Conservation (phyloP, 2,888 invertebrate species). For the Drosophila mercatorum region DNA sequence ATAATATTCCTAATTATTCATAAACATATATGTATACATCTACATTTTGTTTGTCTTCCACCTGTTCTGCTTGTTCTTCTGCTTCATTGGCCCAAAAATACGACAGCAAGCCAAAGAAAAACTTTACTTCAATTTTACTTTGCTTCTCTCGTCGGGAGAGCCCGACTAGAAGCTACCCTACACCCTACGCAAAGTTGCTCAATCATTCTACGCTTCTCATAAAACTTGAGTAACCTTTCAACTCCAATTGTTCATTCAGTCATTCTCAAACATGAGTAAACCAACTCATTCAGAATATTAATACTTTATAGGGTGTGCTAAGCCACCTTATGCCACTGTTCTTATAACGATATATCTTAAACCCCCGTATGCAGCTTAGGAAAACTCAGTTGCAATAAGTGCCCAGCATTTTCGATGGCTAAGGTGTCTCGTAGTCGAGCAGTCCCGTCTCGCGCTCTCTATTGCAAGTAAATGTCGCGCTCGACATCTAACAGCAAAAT, state of each 20-base stretch:
- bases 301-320: background rate
- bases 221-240: too few relatives aligned
- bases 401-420: background rate
- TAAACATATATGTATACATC: background rate
- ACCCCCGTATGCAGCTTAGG: too few relatives aligned
- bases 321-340: too few relatives aligned
- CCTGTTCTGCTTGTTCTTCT: background rate
- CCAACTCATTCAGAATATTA: background rate
- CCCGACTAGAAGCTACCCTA: background rate
- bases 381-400: background rate
- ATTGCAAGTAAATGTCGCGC: background rate
- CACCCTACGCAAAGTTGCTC: background rate
- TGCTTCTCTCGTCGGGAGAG: background rate
- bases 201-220: too few relatives aligned
- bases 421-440: background rate
- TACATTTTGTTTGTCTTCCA: background rate
- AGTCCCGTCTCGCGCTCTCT: background rate
- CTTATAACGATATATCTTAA: too few relatives aligned
- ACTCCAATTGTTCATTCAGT: too few relatives aligned
- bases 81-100: background rate
- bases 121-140: background rate
- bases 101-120: background rate
- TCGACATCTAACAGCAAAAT: background rate
- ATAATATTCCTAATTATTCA: background rate
- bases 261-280: too few relatives aligned